Evolutionary conservation across 2,113 vertebrate species (phyloP).

Genomic region (Tricholaema leucomelas): DNA sequence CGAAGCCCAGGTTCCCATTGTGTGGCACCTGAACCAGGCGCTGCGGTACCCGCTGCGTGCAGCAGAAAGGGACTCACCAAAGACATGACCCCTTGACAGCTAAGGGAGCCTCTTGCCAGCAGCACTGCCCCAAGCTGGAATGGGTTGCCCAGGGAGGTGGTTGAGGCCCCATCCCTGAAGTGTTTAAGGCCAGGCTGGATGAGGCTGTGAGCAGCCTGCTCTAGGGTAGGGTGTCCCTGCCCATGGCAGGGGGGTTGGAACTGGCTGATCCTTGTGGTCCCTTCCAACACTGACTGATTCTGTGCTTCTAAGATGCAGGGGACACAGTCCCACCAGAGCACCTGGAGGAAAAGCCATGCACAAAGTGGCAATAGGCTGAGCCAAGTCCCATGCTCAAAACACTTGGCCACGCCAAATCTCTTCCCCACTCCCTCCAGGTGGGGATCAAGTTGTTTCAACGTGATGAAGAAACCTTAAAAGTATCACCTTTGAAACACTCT

Average conservation of each 20-base stretch:
- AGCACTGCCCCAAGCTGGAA: not conserved
- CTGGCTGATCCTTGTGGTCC: too few relatives aligned
- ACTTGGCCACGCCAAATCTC: rapidly evolving
- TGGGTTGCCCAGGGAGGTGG: too few relatives aligned
- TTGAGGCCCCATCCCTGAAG: too few relatives aligned
- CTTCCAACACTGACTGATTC: too few relatives aligned
- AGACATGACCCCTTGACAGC: not conserved
- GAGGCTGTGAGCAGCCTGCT: too few relatives aligned
- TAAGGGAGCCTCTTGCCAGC: not conserved
- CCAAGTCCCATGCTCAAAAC: not conserved
- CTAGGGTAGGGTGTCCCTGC: too few relatives aligned
- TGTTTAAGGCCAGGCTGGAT: too few relatives aligned
- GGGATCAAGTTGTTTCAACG: not conserved
- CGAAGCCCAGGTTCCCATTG: not conserved
- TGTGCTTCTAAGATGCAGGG: too few relatives aligned
- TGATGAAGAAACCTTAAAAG: not conserved
- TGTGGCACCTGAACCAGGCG: not conserved
- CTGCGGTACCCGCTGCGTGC: not conserved
- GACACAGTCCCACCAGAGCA: not conserved
- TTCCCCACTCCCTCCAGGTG: not conserved
- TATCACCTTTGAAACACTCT: not conserved
- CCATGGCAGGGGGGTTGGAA: too few relatives aligned
- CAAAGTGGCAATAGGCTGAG: not conserved
- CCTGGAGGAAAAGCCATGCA: not conserved
- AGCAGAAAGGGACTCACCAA: not conserved